Percentiles rank a stretch among this genome's conserved stretches.
Conservation (phyloP, 1,140 invertebrate species). For the Melitaea cinxia region DNA sequence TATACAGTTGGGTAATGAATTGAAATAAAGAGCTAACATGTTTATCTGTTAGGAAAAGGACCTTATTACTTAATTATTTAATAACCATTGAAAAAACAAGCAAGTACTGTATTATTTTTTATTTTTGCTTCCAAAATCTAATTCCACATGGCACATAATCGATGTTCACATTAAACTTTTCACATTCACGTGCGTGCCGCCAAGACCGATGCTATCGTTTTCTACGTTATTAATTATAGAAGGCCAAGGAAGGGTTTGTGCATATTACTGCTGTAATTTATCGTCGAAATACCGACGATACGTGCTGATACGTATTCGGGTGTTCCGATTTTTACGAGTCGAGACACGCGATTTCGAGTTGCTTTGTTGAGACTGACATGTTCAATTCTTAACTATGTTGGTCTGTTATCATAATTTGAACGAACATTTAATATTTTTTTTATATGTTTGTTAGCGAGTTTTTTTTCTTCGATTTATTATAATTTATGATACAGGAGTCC, state of each 20-base stretch:
- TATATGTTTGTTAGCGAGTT: neutral
- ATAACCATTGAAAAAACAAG: no score
- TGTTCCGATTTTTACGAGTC: slow-evolving; percentile 39
- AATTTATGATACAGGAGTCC: no score
- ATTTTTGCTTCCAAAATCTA: no score
- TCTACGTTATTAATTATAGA: slow-evolving; percentile 37
- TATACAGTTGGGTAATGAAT: no score
- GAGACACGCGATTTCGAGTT: slow-evolving; percentile 27
- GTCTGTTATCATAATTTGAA: slow-evolving; percentile 2
- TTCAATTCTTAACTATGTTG: neutral
- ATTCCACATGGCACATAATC: neutral
- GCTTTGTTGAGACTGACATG: neutral
- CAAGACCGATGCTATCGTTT: slow-evolving; percentile 8
- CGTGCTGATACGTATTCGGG: slow-evolving; percentile 40
- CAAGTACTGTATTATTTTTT: no score
- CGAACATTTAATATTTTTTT: neutral
- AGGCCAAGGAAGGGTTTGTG: slow-evolving; percentile 37
- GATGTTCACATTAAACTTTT: slow-evolving; percentile 13
- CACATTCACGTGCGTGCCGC: neutral
- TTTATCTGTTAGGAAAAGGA: no score
- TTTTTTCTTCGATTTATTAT: no score
- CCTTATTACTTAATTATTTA: no score
- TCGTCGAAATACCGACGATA: slow-evolving; percentile 38
- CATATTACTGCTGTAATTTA: slow-evolving; percentile 42
- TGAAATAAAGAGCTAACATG: no score